Conservation (phyloP, 2,888 invertebrate species). For the Hyalella azteca region DNA sequence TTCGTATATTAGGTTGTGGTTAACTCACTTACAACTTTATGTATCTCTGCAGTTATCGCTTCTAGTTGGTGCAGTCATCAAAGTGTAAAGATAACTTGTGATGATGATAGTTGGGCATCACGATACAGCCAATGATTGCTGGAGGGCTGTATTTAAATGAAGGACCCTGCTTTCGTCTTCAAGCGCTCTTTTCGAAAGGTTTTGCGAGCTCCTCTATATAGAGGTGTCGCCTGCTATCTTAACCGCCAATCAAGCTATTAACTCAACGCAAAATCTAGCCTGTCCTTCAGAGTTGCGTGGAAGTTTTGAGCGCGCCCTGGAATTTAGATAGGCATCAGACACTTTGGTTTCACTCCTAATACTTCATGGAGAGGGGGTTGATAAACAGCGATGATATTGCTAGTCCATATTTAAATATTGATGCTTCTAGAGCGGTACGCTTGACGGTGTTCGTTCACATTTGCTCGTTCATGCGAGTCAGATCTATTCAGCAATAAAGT, state of each 20-base stretch:
- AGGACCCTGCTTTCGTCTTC: neutral
- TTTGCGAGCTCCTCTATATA: conserved; percentile 8
- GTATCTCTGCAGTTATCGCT: too few relatives aligned
- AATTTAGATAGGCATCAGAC: conserved; percentile 30
- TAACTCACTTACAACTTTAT: too few relatives aligned
- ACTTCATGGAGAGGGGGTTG: conserved; percentile 22
- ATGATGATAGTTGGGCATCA: neutral
- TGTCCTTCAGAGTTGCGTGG: conserved; percentile 7
- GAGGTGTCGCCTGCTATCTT: conserved; percentile 31
- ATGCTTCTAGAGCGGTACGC: conserved; percentile 15
- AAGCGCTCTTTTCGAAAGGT: neutral
- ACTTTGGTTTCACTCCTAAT: conserved; percentile 36
- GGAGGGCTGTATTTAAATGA: conserved; percentile 17
- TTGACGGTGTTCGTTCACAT: too few relatives aligned
- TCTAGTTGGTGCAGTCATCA: neutral
- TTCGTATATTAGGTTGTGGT: too few relatives aligned
- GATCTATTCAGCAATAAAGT: too few relatives aligned
- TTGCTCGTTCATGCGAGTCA: too few relatives aligned
- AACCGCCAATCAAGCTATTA: conserved; percentile 24
- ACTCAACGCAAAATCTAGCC: neutral
- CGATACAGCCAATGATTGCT: neutral
- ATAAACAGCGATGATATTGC: conserved; percentile 35
- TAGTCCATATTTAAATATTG: conserved; percentile 33
- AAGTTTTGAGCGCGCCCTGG: conserved; percentile 20
- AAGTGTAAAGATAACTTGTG: conserved; percentile 14